A percentile compares a stretch with the other conserved stretches of the same genome.
Evolutionary conservation across 2,888 invertebrate genomes (phyloP).

Genomic region (Ochropacha duplaris): DNA sequence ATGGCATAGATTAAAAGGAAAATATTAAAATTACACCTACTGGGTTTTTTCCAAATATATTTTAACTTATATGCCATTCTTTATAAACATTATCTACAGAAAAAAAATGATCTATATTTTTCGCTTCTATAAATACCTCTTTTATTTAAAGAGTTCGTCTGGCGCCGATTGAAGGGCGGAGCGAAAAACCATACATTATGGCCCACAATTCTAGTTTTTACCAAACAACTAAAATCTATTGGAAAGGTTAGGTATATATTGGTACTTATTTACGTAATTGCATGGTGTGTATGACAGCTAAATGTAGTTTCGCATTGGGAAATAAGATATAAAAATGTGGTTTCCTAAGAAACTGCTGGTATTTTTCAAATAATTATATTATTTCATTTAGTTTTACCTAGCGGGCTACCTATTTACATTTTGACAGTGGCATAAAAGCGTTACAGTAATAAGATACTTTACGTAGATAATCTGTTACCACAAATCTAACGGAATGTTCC

Average conservation of each 20-base stretch:
- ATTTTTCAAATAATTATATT: neutral
- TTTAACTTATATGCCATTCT: too few relatives aligned
- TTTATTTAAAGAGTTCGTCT: neutral
- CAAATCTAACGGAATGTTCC: too few relatives aligned
- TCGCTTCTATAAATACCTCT: neutral
- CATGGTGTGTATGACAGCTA: neutral
- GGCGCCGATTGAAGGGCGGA: slow-evolving; percentile 1
- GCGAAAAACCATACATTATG: neutral
- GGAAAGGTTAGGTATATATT: neutral
- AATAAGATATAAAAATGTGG: neutral
- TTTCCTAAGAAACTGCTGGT: too few relatives aligned
- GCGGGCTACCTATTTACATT: too few relatives aligned
- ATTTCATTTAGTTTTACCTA: too few relatives aligned
- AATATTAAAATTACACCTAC: too few relatives aligned
- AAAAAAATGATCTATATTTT: neutral
- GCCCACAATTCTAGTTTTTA: neutral
- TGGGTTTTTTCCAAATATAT: too few relatives aligned
- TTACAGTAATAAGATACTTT: too few relatives aligned
- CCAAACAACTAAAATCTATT: neutral
- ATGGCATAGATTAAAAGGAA: too few relatives aligned
- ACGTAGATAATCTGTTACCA: too few relatives aligned
- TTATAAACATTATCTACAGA: too few relatives aligned
- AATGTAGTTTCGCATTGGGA: neutral
- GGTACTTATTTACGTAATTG: neutral
- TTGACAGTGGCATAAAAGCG: too few relatives aligned